phyloP scores from a whole-genome alignment of 1,140 invertebrate species.

The Drosophila nasuta region DNA sequence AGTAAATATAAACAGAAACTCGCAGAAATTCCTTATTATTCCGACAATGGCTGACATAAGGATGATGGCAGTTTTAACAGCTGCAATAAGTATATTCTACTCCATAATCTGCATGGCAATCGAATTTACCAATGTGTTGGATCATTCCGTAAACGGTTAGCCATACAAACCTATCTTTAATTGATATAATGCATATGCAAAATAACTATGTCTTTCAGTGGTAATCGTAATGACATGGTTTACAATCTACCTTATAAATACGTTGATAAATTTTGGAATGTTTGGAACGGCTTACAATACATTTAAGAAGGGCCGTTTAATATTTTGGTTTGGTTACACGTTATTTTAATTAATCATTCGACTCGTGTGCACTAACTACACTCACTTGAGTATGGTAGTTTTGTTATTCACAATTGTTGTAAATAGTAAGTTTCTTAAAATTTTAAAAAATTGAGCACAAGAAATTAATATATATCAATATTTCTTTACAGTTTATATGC shows the following conservation, averaged over 20 bases:
- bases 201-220: neutral
- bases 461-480: neutral
- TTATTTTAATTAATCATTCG: neutral
- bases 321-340: neutral
- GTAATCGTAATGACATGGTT: neutral
- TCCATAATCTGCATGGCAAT: neutral
- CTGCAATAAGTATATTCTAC: neutral
- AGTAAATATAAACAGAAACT: neutral
- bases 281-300: neutral
- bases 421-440: neutral
- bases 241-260: neutral
- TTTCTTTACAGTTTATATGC: neutral
- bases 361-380: neutral
- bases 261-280: neutral
- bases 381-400: neutral
- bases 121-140: neutral
- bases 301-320: neutral
- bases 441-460: neutral
- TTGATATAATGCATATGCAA: neutral
- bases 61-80: neutral
- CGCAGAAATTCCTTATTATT: neutral
- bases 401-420: neutral
- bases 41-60: neutral
- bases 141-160: neutral
- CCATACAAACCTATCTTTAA: neutral